Evolutionary conservation across 2,888 invertebrate genomes (phyloP), one percentile per base, ranked within the genome.

Genomic region (Seira musarum): DNA sequence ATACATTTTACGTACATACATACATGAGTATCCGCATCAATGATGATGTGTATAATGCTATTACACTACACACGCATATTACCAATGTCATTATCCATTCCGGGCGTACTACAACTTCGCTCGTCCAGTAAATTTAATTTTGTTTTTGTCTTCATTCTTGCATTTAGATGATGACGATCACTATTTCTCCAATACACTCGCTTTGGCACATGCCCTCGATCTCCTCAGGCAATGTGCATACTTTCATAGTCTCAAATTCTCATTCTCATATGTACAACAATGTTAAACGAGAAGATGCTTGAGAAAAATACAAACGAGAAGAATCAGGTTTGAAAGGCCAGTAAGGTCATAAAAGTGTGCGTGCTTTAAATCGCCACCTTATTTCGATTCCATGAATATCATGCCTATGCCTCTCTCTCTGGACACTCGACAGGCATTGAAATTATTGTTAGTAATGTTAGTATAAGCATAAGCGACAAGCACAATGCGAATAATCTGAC

Each of bases 281-380:
- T 57, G 57, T 57, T 8, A 2, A 21, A 8, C 6, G 49, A 49
- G 17, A n/a, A n/a, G 17, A 49, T 13, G 17, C 49, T 49, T 21
- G 60, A 60, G n/a, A 15, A 60, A 10, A 21, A 21, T 15, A n/a
- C 60, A 60, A 40, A 8, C 13, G 10, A 15, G 49, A 49, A 60
- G 60, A 13, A 60, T 60, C 60, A 8, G 30, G 3, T 30, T 30
- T 60, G 19, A 21, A 22, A 60, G 60, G 60, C 60, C 60, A 60
- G 60, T 60, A 19, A 19, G 60, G 60, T 21, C 60, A 60, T 60
- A 60, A 60, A 60, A 60, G 60, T 22, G 60, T 60, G 60, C 60
- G 60, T 60, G 60, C 60, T 60, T 30, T 53, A 53, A 53, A 8
- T 2, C 17, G 13, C 53, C 53, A 53, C 53, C 15, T 53, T 15